phyloP scores from a whole-genome alignment of 2,888 invertebrate species.

The Hanleya hanleyi region DNA sequence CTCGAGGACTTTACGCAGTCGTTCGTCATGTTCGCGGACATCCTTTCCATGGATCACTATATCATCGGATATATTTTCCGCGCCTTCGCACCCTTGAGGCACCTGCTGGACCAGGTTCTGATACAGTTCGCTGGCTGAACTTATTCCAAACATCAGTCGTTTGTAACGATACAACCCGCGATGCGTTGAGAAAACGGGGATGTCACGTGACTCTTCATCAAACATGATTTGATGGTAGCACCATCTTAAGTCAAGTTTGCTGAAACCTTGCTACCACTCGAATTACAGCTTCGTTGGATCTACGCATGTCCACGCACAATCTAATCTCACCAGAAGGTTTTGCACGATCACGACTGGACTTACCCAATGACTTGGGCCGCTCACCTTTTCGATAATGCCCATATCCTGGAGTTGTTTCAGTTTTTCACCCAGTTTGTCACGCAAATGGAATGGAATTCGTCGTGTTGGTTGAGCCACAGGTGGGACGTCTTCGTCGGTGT shows the following conservation, averaged over 20 bases:
- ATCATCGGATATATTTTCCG: constrained; percentile 70
- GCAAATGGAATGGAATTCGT: constrained; percentile 35
- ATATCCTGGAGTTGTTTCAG: constrained; percentile 24
- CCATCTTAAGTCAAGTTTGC: constrained; percentile 41
- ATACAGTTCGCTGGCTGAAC: constrained; percentile 73
- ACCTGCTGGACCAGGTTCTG: constrained; percentile 70
- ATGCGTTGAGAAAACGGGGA: constrained; percentile 47
- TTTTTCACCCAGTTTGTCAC: constrained; percentile 31
- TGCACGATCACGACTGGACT: constrained; percentile 27
- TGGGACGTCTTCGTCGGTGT: constrained; percentile 27
- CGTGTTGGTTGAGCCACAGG: constrained; percentile 26
- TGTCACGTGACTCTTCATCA: constrained; percentile 44
- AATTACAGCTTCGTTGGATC: constrained; percentile 43
- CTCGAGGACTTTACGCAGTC: constrained; percentile 47
- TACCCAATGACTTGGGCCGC: constrained; percentile 48
- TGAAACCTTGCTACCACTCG: constrained; percentile 40
- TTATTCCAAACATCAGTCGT: constrained; percentile 45
- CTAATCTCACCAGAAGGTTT: constrained; percentile 41
- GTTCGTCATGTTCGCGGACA: constrained; percentile 56
- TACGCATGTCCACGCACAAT: constrained; percentile 50
- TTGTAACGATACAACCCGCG: constrained; percentile 43
- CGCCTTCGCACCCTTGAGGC: constrained; percentile 61
- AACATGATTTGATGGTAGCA: constrained; percentile 50
- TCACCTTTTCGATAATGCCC: constrained; percentile 36
- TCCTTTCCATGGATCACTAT: constrained; percentile 64